Evolutionary conservation across 1,140 invertebrate species (phyloP).

Genomic region (Brachionus calyciflorus): DNA sequence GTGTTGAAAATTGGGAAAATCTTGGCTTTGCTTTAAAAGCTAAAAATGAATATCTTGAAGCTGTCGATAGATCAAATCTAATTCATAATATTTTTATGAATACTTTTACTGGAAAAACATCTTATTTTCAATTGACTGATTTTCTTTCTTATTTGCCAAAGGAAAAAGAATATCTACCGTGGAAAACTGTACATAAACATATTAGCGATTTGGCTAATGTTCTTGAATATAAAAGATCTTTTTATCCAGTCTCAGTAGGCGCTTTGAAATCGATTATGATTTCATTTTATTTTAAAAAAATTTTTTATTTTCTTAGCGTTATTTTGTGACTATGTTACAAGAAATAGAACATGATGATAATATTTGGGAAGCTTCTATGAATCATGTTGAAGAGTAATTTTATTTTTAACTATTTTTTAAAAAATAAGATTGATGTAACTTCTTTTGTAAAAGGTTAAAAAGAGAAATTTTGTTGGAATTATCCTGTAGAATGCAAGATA

Average conservation of each 20-base stretch:
- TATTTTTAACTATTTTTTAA: neutral
- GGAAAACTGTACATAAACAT: slow-evolving; percentile 38
- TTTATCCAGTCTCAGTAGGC: slow-evolving; percentile 27
- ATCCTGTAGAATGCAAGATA: slow-evolving; percentile 31
- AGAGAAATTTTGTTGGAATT: slow-evolving; percentile 31
- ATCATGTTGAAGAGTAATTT: slow-evolving; percentile 44
- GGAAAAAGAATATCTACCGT: slow-evolving; percentile 33
- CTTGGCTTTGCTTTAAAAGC: neutral
- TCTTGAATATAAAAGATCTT: slow-evolving; percentile 26
- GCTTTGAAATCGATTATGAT: too few species aligned
- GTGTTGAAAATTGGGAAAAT: slow-evolving; percentile 39
- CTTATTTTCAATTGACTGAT: slow-evolving; percentile 8
- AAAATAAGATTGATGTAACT: too few species aligned
- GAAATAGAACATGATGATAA: slow-evolving; percentile 7
- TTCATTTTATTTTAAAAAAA: too few species aligned
- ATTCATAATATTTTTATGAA: slow-evolving; percentile 35
- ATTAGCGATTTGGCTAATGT: neutral
- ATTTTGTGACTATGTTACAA: slow-evolving; percentile 23
- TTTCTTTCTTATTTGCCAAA: neutral
- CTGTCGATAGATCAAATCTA: slow-evolving; percentile 21
- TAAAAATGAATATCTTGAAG: slow-evolving; percentile 23
- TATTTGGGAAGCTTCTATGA: slow-evolving; percentile 15
- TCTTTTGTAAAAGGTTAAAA: slow-evolving; percentile 1
- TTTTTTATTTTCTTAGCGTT: slow-evolving; percentile 21
- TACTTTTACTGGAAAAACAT: neutral